Evolutionary conservation across 2,888 invertebrate genomes (phyloP).

Genomic region (Theretra japonica): DNA sequence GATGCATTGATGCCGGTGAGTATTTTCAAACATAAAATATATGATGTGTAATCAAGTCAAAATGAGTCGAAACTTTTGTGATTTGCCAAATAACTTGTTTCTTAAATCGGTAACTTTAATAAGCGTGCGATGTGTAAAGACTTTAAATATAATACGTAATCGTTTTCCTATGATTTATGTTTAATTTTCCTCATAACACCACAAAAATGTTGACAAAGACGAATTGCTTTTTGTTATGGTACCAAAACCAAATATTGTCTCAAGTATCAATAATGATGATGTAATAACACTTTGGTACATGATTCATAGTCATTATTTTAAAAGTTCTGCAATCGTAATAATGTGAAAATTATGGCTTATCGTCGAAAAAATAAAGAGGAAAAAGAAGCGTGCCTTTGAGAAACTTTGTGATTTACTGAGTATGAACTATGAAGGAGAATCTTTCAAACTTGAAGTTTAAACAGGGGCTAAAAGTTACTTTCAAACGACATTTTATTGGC

Average conservation of each 20-base stretch:
- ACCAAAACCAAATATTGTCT: neutral
- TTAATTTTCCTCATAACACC: too few species aligned
- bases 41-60: too few species aligned
- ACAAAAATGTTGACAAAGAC: too few species aligned
- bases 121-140: too few species aligned
- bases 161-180: too few species aligned
- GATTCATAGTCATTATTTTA: slow-evolving; percentile 3
- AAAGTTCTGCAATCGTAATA: neutral
- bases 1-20: slow-evolving; percentile 90
- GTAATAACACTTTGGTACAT: neutral
- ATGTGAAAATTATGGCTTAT: neutral
- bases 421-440: slow-evolving; percentile 6
- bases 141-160: too few species aligned
- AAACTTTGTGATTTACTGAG: neutral
- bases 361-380: neutral
- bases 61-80: too few species aligned
- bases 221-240: too few species aligned
- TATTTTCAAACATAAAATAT: slow-evolving; percentile 41
- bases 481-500: slow-evolving; percentile 6
- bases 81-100: too few species aligned
- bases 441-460: neutral
- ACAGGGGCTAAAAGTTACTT: slow-evolving; percentile 3
- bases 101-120: too few species aligned
- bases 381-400: neutral
- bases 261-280: neutral